These are phyloP conservation scores for Euzophera pinguis DNA, from an alignment of 2,888 invertebrate species.

Conservation along the genomic window DNA sequence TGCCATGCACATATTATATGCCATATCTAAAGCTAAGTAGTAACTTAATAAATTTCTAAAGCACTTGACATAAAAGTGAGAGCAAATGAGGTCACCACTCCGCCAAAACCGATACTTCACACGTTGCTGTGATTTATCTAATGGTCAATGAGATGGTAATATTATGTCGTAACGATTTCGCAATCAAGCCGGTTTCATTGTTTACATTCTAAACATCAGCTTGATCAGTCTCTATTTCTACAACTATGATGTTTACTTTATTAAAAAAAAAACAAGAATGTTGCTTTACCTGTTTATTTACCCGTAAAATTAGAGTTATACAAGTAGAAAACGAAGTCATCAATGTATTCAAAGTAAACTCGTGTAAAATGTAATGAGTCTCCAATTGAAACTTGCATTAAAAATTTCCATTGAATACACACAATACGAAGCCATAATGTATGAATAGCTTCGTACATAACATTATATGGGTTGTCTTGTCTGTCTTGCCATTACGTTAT, in stretches of 20 bases:
- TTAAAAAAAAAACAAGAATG: no score
- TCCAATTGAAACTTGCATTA: not conserved
- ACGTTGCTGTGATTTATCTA: constrained; percentile 34
- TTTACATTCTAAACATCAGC: not conserved
- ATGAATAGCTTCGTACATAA: not conserved
- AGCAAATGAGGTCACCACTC: constrained; percentile 44
- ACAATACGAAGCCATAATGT: not conserved
- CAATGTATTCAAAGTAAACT: not conserved
- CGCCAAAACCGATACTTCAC: constrained; percentile 33
- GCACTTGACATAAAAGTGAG: constrained; percentile 53
- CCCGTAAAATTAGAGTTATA: no score
- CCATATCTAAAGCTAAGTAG: not conserved
- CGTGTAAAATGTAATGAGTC: not conserved
- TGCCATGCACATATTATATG: no score
- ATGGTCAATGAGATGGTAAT: constrained; percentile 59
- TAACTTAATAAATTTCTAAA: no score
- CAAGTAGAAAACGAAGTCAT: no score
- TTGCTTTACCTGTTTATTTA: no score
- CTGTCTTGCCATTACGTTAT: not conserved
- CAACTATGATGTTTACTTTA: not conserved
- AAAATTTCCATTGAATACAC: not conserved
- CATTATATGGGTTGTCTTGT: not conserved
- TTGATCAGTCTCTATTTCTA: not conserved
- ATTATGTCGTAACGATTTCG: constrained; percentile 45
- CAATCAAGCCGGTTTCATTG: constrained; percentile 42